phyloP scores from a whole-genome alignment of 2,797 vertebrate genomes.

The Austrolebias charrua region DNA sequence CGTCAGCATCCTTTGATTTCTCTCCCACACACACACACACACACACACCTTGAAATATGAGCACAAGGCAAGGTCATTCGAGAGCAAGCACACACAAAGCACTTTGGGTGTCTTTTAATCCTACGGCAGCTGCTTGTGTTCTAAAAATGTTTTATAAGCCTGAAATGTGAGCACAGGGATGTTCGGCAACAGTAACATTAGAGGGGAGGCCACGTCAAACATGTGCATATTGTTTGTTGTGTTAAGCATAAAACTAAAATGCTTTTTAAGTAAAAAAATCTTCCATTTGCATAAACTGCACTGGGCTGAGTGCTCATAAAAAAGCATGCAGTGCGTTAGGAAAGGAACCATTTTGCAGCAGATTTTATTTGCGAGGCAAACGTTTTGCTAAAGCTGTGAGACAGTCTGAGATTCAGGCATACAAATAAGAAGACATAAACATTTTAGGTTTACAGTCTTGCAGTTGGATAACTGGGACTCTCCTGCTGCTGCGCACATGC shows the following conservation, averaged over 20 bases:
- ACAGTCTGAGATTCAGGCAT: neutral
- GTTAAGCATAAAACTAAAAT: neutral
- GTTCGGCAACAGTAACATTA: neutral
- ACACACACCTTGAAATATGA: slow-evolving; percentile 12
- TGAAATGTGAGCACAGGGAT: neutral
- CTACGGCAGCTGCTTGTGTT: slow-evolving; percentile 24
- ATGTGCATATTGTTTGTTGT: neutral
- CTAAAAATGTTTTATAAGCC: slow-evolving; percentile 43
- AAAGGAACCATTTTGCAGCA: neutral
- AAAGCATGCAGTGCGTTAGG: neutral
- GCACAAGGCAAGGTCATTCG: slow-evolving; percentile 15
- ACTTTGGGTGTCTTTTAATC: slow-evolving; percentile 11
- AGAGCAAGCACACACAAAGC: slow-evolving; percentile 5
- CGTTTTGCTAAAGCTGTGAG: neutral
- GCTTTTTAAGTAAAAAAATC: neutral
- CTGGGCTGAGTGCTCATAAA: neutral
- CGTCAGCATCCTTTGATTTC: neutral
- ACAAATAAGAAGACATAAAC: no score
- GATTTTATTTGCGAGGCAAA: neutral
- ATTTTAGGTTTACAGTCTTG: no score
- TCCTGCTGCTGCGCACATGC: neutral
- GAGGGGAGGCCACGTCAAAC: neutral
- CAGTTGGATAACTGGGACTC: no score
- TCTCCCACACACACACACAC: no score
- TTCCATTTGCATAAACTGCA: neutral